Base-by-base conservation (phyloP, 2,888 invertebrate genomes). In the Agriotes lineatus region DNA sequence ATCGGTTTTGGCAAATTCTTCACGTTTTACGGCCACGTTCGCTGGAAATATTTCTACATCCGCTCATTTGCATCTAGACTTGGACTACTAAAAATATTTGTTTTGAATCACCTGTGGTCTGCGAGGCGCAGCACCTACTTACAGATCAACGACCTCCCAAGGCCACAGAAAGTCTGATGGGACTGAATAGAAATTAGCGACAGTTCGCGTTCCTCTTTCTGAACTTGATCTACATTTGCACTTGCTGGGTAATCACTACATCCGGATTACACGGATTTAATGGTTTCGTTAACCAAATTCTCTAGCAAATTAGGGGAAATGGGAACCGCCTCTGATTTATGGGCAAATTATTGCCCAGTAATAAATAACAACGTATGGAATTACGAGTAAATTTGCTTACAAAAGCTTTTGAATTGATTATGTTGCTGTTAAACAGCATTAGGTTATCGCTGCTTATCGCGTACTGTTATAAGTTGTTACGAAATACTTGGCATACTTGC, bases 211-310 rank as follows among this genome's bases (percentile, higher is more conserved):
- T 73, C 72, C 71, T 72, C 69, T 67, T 72, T 73, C 70, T 74
- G 75, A 75, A 76, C 75, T 76, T 76, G 75, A 73, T 75, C 75
- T 67, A 76, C 76, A 75, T 76, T 76, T 68, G 35, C 35, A 48
- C 37, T 61, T 33, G 25, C 30, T 56, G 14, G 10, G 45, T 37
- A 61, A 61, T 52, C 18, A 52, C 33, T 61, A 45, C 60, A 67
- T 67, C 67, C 67, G 61, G 54, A 67, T 67, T 60, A 37, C 50
- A 54, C 54, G 50, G 48, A 48, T 48, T 22, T 48, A 48, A 19
- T 60, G 30, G 44, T 48, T 60, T 60, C 45, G 12, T 54, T 54
- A 54, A 22, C 25, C 48, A 54, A 35, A 35, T 30, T 20, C 12
- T 37, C 35, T 16, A 5, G 52, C 30, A 30, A 52, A 52, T 33